Conservation (phyloP, 2,888 invertebrate species). For the Syrista parreyssii region DNA sequence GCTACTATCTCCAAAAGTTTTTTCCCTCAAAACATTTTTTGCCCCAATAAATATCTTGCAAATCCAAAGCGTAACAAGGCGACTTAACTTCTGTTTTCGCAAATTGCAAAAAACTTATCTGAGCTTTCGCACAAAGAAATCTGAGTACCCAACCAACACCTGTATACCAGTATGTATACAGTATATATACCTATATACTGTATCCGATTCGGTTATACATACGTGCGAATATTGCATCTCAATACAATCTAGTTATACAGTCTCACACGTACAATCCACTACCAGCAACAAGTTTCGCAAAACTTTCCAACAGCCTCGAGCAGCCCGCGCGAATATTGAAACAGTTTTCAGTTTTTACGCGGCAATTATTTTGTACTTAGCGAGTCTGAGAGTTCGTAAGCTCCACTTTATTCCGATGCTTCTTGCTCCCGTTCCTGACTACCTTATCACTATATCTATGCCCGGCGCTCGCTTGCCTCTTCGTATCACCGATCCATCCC, state of each 20-base stretch:
- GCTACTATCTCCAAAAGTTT: neutral
- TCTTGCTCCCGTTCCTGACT: neutral
- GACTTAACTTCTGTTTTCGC: neutral
- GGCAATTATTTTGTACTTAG: constrained; percentile 14
- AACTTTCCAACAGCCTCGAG: constrained; percentile 33
- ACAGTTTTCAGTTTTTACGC: constrained; percentile 24
- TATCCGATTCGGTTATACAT: neutral
- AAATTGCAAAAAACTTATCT: neutral
- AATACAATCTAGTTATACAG: neutral
- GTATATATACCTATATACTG: neutral
- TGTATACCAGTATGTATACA: neutral
- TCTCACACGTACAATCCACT: neutral
- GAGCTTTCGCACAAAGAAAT: neutral
- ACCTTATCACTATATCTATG: neutral
- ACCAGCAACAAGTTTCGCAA: neutral
- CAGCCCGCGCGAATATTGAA: constrained; percentile 30
- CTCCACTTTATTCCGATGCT: constrained; percentile 1
- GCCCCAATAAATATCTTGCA: neutral
- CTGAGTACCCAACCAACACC: neutral
- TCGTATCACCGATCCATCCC: neutral
- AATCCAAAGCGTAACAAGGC: neutral
- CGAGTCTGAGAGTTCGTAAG: constrained; percentile 12
- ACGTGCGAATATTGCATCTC: neutral
- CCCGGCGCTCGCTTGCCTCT: neutral
- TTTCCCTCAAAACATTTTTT: neutral